Conservation (phyloP, 2,113 vertebrate species). For the Apteryx owenii region DNA sequence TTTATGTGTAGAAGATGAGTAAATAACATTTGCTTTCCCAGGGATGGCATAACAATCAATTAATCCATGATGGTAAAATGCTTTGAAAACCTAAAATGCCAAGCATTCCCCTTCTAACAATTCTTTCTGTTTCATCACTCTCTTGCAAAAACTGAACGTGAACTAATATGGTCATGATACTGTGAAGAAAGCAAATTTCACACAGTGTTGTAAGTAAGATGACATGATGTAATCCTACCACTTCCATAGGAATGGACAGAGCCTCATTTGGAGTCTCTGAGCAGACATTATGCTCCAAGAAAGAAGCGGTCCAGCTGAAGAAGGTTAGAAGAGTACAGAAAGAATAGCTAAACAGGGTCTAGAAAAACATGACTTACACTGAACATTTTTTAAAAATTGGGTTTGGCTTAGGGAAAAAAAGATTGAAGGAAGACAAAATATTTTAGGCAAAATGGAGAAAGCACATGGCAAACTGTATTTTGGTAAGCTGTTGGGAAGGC, state of each 20-base stretch:
- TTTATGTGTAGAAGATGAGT: neutral
- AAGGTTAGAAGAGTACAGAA: neutral
- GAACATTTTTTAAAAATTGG: neutral
- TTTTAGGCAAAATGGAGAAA: neutral
- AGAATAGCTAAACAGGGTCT: neutral
- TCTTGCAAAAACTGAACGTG: constrained; percentile 34
- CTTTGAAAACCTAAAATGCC: constrained; percentile 6
- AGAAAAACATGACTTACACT: neutral
- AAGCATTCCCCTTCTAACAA: neutral
- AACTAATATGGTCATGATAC: constrained; percentile 4
- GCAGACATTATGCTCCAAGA: neutral
- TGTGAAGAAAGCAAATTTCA: constrained; percentile 40
- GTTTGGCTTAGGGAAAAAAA: neutral
- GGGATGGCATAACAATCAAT: neutral
- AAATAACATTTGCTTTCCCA: neutral
- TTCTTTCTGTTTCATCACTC: constrained; percentile 7
- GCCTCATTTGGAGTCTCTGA: neutral
- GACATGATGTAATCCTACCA: constrained; percentile 10
- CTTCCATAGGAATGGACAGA: neutral
- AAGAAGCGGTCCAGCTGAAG: neutral
- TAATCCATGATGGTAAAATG: neutral
- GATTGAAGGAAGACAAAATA: neutral
- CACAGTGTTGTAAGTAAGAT: neutral
- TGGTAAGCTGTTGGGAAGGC: neutral
- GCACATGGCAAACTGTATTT: neutral